Evolutionary conservation across 1,140 invertebrate species (phyloP).

Genomic region (Heliconius himera): DNA sequence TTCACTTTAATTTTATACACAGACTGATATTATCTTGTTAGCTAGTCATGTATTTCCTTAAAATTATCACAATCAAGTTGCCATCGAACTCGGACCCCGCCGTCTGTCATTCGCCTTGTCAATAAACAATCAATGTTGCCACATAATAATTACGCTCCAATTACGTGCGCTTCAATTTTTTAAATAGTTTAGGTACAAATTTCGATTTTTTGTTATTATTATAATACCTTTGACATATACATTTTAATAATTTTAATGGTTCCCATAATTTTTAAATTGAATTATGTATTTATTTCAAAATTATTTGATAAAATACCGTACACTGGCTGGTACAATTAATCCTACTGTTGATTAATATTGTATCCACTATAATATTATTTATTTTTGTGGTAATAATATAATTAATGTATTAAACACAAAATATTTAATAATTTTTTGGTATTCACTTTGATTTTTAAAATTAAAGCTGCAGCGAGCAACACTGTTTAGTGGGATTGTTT

Average conservation of each 20-base stretch:
- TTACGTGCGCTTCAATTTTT: neutral
- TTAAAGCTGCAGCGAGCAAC: slow-evolving; percentile 46
- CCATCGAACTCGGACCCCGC: slow-evolving; percentile 72
- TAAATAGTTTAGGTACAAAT: no score
- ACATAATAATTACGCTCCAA: neutral
- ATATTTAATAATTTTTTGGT: neutral
- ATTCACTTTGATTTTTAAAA: neutral
- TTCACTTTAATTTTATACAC: slow-evolving; percentile 62
- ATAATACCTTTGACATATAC: no score
- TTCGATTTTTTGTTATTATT: no score
- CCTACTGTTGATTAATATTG: no score
- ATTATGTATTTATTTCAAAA: no score
- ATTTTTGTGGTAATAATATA: no score
- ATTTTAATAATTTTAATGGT: no score
- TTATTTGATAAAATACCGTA: no score
- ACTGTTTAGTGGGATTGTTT: slow-evolving; percentile 66
- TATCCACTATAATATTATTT: no score
- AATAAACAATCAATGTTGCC: slow-evolving; percentile 77
- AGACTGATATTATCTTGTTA: slow-evolving; percentile 63
- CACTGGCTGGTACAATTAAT: no score
- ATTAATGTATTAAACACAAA: neutral
- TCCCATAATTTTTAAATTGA: no score
- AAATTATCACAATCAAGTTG: slow-evolving; percentile 68
- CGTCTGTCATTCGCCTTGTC: slow-evolving; percentile 78
- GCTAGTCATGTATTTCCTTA: slow-evolving; percentile 67